Base-by-base conservation (phyloP, 2,888 invertebrate species). In the Eumerus sabulonum region DNA sequence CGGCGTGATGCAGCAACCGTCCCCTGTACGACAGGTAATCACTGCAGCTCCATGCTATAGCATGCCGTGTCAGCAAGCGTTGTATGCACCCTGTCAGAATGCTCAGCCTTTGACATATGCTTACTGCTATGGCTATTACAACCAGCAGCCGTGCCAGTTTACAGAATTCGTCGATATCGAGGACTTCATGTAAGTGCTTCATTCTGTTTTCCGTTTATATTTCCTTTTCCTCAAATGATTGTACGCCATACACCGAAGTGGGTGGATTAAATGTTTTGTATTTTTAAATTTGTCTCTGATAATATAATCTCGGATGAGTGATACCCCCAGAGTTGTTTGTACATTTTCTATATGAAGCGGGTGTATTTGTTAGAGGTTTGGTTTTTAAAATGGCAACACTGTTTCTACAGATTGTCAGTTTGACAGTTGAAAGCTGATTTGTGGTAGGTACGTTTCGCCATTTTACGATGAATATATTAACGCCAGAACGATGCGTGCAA, bases 171-270 rank as follows among this genome's bases (percentile, higher is more conserved):
- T 93, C 59, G 94, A 94, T 87, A 91, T 94, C 83, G 94, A 94
- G 87, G 94, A 94, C 89, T 93, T 94, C 87, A 93, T 94, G 94
- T 94, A 89, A 93, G 94, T 92, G 82, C 27, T 57, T 44, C 9
- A 1, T 42, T 27, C 16, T 13, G 19, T 9, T 19, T 1, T 9
- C 27, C 42, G 14, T 18, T 18, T 40, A 1, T n/a, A 1, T 13
- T 0, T 44, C 1, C 17, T 12, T 27, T 27, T 27, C 38, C 17
- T n/a, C 17, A 47, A 48, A 40, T 38, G 16, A 35, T 13, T 50
- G 16, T 17, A 45, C 36, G 3, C 27, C 27, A 27, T 7, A 7
- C 27, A 27, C 27, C 27, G 27, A 7, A 2, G 7, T 27, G 27
- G 7, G 27, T 27, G 27, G n/a, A n/a, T n/a, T n/a, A n/a, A n/a